A percentile compares a stretch with the other conserved stretches of the same genome.
phyloP scores from a whole-genome alignment of 2,888 invertebrate species.

The Metalampra italica region DNA sequence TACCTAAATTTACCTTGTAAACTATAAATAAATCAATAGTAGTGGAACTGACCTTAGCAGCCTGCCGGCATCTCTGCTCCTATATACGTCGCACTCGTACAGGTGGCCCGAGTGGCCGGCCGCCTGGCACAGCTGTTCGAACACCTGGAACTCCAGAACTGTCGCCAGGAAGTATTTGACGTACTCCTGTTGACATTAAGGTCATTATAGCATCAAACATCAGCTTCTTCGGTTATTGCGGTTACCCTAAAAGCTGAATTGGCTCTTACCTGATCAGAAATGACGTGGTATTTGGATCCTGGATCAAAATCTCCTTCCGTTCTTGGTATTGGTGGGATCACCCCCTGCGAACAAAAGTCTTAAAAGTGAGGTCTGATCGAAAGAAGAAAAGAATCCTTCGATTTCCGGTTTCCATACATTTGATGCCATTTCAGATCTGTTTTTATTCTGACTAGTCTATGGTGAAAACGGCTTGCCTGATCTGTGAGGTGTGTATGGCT shows the following conservation, averaged over 20 bases:
- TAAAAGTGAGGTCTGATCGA: neutral
- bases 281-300: slow-evolving; percentile 89
- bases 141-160: slow-evolving; percentile 91
- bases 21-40: too few relatives aligned
- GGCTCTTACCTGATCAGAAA: slow-evolving; percentile 80
- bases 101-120: slow-evolving; percentile 85
- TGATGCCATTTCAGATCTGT: too few relatives aligned
- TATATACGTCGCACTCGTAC: slow-evolving; percentile 89
- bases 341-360: slow-evolving; percentile 73
- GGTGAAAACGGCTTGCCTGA: too few relatives aligned
- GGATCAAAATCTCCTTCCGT: slow-evolving; percentile 89
- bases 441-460: too few relatives aligned
- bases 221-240: too few relatives aligned
- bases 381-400: too few relatives aligned
- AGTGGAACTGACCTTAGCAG: slow-evolving; percentile 88
- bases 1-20: too few relatives aligned
- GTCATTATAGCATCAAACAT: too few relatives aligned
- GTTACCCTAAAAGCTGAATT: too few relatives aligned
- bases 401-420: too few relatives aligned
- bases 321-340: slow-evolving; percentile 83
- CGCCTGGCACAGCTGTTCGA: slow-evolving; percentile 85
- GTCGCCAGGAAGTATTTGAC: slow-evolving; percentile 90
- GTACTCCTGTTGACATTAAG: slow-evolving; percentile 61
- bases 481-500: too few relatives aligned
- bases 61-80: slow-evolving; percentile 88